A percentile compares a stretch with the other conserved stretches of the same genome.
phyloP scores from a whole-genome alignment of 2,888 invertebrate species.

The Trimorus sp. region DNA sequence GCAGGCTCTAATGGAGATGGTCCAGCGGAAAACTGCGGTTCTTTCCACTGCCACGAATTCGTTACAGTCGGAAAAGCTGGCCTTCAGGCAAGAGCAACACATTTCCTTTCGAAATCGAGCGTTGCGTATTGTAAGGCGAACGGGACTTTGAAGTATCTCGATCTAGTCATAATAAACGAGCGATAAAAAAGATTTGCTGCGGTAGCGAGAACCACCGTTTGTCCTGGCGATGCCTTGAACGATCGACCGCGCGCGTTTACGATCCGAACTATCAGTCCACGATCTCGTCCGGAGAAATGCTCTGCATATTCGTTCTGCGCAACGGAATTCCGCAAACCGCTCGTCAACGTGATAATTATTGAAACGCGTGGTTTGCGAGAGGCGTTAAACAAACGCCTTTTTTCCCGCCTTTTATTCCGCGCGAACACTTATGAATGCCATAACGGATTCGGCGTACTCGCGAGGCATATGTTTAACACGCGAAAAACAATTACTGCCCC shows the following conservation, averaged over 20 bases:
- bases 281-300: constrained; percentile 40
- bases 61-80: constrained; percentile 36
- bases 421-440: constrained; percentile 20
- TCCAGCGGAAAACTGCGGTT: background rate
- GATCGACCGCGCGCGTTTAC: constrained; percentile 49
- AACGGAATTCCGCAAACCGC: constrained; percentile 54
- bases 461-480: constrained; percentile 30
- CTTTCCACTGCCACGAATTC: constrained; percentile 13
- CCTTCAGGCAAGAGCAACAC: constrained; percentile 11
- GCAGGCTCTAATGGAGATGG: no score
- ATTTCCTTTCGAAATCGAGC: constrained; percentile 54
- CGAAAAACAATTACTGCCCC: constrained; percentile 33
- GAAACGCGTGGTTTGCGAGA: constrained; percentile 49
- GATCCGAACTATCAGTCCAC: constrained; percentile 34
- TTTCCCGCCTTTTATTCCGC: constrained; percentile 10
- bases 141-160: constrained; percentile 66
- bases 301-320: constrained; percentile 44
- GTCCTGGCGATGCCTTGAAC: constrained; percentile 43
- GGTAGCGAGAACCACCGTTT: constrained; percentile 57
- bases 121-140: constrained; percentile 53
- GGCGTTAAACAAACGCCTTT: constrained; percentile 41
- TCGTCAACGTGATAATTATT: constrained; percentile 61
- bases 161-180: constrained; percentile 64
- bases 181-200: constrained; percentile 64
- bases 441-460: constrained; percentile 31